These are phyloP conservation scores for Tupaia tana DNA, from an alignment of 2,113 vertebrate genomes.

Conservation along the genomic window DNA sequence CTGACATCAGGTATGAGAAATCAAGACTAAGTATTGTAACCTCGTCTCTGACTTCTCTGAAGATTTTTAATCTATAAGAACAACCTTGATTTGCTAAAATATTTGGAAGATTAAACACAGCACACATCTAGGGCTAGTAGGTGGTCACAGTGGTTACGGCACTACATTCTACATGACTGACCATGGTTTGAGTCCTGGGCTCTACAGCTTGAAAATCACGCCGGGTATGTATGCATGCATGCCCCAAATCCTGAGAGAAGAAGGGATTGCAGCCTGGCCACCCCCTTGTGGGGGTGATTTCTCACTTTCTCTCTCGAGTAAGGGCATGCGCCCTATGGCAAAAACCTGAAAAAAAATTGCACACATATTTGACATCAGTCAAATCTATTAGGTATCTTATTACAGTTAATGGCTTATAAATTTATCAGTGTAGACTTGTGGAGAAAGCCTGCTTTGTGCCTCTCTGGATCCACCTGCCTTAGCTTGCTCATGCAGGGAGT, in stretches of 20 bases:
- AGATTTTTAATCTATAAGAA: not conserved
- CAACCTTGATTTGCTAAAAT: not conserved
- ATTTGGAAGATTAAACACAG: slow-evolving; percentile 15
- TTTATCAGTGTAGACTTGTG: not conserved
- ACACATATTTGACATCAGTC: not conserved
- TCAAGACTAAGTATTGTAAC: not conserved
- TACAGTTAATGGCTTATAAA: not conserved
- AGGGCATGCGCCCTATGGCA: no score
- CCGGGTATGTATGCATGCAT: no score
- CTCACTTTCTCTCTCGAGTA: no score
- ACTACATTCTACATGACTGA: no score
- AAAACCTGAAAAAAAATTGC: no score
- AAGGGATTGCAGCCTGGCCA: no score
- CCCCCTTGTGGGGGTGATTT: no score
- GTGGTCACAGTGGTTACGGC: no score
- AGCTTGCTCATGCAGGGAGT: not conserved
- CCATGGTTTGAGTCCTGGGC: no score
- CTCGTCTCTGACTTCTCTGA: not conserved
- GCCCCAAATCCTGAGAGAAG: no score
- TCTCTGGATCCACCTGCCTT: not conserved
- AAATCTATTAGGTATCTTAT: not conserved
- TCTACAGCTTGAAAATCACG: no score
- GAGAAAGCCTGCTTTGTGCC: not conserved
- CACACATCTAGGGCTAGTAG: no score
- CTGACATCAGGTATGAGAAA: not conserved